phyloP scores from a whole-genome alignment of 2,113 vertebrate species.

The Poicephalus gulielmi region DNA sequence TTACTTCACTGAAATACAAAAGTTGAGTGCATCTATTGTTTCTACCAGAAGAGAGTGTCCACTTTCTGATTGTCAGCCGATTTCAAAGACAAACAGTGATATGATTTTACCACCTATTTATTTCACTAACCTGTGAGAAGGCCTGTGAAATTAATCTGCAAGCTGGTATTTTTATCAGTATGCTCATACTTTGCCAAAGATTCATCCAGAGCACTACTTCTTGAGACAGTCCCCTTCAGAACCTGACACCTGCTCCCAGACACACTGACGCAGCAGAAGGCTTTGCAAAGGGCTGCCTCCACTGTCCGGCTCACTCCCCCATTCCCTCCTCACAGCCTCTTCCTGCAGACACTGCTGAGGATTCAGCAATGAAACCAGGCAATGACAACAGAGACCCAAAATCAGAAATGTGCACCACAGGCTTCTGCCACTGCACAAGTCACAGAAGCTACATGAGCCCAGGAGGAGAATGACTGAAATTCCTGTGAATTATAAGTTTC shows the following conservation, averaged over 20 bases:
- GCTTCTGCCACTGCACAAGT: background rate
- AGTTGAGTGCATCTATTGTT: background rate
- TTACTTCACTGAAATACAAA: background rate
- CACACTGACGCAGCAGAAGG: background rate
- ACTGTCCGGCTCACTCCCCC: accelerated
- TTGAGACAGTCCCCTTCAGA: background rate
- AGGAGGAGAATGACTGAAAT: background rate
- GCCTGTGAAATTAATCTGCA: background rate
- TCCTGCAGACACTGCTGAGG: background rate
- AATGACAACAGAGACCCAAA: background rate
- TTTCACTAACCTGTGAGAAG: background rate
- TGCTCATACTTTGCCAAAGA: background rate
- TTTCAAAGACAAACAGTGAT: background rate
- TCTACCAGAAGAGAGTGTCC: background rate
- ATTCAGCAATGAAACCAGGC: background rate
- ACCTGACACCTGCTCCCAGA: background rate
- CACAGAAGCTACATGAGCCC: background rate
- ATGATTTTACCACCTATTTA: background rate
- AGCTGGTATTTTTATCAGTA: background rate
- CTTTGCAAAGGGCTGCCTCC: background rate
- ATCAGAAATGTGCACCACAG: background rate
- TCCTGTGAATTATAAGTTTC: background rate
- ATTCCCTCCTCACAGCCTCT: background rate
- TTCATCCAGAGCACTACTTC: background rate
- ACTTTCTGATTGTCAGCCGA: background rate